Evolutionary conservation across 53 echinoderm and acorn worm species (phyloP), one percentile per base, ranked within the genome.

Genomic region (Zoroaster sp.): DNA sequence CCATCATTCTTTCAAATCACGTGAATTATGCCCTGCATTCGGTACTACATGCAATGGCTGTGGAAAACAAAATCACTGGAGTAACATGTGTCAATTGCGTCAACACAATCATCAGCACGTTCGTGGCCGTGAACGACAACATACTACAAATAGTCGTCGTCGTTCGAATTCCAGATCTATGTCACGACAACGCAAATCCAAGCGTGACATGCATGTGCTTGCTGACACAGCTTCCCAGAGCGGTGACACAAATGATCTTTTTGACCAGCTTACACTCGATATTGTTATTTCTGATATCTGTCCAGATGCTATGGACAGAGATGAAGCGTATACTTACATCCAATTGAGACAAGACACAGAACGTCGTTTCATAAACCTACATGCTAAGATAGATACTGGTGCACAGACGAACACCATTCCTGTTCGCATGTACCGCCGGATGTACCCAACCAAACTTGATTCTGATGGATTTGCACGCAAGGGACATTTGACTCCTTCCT

Each of bases 361-460:
- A 71, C 52, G 42, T 1, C 72, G 72, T 47, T 77, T 86, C 15
- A 51, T 86, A 11, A 86, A 78, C 13, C 45, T 92, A 23, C 83
- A 46, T 0, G 72, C 63, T 2, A 93, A 89, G 34, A 79, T 93
- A 13, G 90, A 93, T 53, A 90, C 93, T 31, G 90, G 88, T 14
- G 79, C 87, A 2, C 87, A 90, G 33, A 67, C 43, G 21, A 93
- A 93, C 59, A 90, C 88, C 31, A 73, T 93, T 4, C 90, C 93
- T 3, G 34, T 93, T 47, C 74, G 93, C 35, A 66, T 77, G 18
- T 89, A 86, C 38, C 90, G 90, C 54, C 78, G 80, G 11, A 89
- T 86, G 93, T 86, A 55, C 78, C 89, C 89, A 5, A 5, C 35
- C 0, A 59, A n/a, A 35, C 75, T 92, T 8, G 71, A 88, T 40